Evolutionary conservation across 2,888 invertebrate genomes (phyloP).

Genomic region (Dolichomitus sp.): DNA sequence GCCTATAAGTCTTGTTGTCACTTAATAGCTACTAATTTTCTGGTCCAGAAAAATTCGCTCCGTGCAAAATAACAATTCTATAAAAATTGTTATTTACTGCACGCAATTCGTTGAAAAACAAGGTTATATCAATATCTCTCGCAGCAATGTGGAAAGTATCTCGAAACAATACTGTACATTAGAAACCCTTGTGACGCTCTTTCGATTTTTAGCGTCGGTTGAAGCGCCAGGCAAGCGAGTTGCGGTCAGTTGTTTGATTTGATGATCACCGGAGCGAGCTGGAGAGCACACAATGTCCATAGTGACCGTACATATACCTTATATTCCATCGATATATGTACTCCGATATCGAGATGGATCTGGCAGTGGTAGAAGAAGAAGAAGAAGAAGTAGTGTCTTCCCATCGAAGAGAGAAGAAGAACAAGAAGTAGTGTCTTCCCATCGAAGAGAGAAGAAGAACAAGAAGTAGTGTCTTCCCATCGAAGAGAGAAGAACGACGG

Average conservation of each 20-base stretch:
- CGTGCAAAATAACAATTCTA: too few species aligned
- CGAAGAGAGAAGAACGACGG: slow-evolving; percentile 56
- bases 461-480: slow-evolving; percentile 30
- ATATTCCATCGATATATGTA: slow-evolving; percentile 45
- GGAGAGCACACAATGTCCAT: background rate
- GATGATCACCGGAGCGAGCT: slow-evolving; percentile 59
- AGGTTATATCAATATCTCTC: background rate
- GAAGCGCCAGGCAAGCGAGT: slow-evolving; percentile 25
- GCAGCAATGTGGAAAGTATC: background rate
- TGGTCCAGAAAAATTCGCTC: too few species aligned
- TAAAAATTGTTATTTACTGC: too few species aligned
- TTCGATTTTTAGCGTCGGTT: slow-evolving; percentile 37
- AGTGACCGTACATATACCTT: slow-evolving; percentile 1
- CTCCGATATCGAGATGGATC: slow-evolving; percentile 47
- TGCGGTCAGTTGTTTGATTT: slow-evolving; percentile 62
- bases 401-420: background rate
- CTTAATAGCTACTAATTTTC: too few species aligned
- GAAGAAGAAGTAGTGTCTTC: background rate
- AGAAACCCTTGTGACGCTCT: slow-evolving; percentile 8
- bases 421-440: slow-evolving; percentile 25
- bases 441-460: slow-evolving; percentile 35
- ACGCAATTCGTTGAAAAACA: background rate
- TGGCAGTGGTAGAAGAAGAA: slow-evolving; percentile 4
- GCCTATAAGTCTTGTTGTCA: too few species aligned
- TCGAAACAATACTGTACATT: background rate